Base-by-base conservation (phyloP, 2,888 invertebrate genomes). In the Brachylomia viminalis region DNA sequence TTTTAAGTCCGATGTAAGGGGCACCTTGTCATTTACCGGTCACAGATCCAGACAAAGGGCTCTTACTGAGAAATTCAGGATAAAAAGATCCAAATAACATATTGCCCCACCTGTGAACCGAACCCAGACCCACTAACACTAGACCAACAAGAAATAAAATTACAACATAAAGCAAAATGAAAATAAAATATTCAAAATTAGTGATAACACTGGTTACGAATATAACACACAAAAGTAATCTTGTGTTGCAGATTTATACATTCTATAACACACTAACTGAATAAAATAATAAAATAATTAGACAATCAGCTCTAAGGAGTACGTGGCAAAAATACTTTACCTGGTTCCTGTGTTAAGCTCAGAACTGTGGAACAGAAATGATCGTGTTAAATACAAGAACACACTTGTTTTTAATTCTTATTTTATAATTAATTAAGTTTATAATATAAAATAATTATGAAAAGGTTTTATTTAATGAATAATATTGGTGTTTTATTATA, bases 331-430 rank as follows among this genome's bases (percentile, higher is more conserved):
- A 74, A 65, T 86, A 87, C 87, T 47, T 80, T 86, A 88, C 88
- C 88, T 88, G 65, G 83, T 67, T 88, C 88, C 88, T 72, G 83
- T 80, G 42, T 85, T 88, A 68, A 82, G 88, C 83, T 86, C 88
- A 88, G 88, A 87, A 88, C 82, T 85, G 87, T 62, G 82, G 13
- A 85, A 88, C 71, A 87, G 71, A 81, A 82, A 87, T 83, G 74
- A 76, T 52, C 59, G 6, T 64, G 62, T 87, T 85, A 74, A 66
- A 49, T 74, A 61, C n/a, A 58, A 62, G 54, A 33, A 27, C 42
- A 74, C 49, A 58, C 33, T 42, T 45, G 15, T 7, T 72, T 70
- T 42, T 42, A 1, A 52, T 33, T 33, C 0, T 30, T 72, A 45
- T 69, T 42, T 5, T 20, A n/a, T 42, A 42, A 11, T 42, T 17